These are phyloP conservation scores for Embidobia sp. DNA, from an alignment of 2,888 invertebrate genomes.

Conservation along the genomic window DNA sequence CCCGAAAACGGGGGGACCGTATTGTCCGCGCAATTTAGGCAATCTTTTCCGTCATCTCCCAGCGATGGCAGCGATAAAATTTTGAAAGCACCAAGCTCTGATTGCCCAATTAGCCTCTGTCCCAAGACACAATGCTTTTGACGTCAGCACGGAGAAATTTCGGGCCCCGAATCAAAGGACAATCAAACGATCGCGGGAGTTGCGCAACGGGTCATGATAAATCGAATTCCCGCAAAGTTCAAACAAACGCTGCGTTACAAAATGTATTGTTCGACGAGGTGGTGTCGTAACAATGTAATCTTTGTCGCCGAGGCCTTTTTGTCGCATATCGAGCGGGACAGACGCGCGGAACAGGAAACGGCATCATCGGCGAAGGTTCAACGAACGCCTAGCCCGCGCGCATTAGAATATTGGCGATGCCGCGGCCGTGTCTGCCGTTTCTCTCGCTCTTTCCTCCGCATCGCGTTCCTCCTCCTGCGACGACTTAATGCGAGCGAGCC, in stretches of 20 bases:
- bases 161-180: too few species aligned
- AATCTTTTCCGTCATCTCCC: too few species aligned
- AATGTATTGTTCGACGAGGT: conserved; percentile 55
- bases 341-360: conserved; percentile 66
- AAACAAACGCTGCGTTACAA: conserved; percentile 53
- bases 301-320: conserved; percentile 53
- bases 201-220: conserved; percentile 53
- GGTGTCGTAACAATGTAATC: conserved; percentile 57
- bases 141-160: too few species aligned
- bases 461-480: conserved; percentile 61
- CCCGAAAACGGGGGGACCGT: too few species aligned
- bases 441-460: conserved; percentile 56
- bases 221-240: conserved; percentile 55
- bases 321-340: conserved; percentile 44
- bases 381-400: conserved; percentile 76
- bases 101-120: too few species aligned
- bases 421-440: conserved; percentile 65
- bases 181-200: conserved; percentile 29
- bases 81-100: too few species aligned
- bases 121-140: too few species aligned
- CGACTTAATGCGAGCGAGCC: conserved; percentile 71
- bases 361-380: conserved; percentile 72
- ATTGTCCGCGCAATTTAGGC: too few species aligned
- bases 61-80: too few species aligned
- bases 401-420: conserved; percentile 76